Evolutionary conservation across 2,797 vertebrate species (phyloP), one percentile per base, ranked within the genome.

Genomic region (Liasis olivaceus): DNA sequence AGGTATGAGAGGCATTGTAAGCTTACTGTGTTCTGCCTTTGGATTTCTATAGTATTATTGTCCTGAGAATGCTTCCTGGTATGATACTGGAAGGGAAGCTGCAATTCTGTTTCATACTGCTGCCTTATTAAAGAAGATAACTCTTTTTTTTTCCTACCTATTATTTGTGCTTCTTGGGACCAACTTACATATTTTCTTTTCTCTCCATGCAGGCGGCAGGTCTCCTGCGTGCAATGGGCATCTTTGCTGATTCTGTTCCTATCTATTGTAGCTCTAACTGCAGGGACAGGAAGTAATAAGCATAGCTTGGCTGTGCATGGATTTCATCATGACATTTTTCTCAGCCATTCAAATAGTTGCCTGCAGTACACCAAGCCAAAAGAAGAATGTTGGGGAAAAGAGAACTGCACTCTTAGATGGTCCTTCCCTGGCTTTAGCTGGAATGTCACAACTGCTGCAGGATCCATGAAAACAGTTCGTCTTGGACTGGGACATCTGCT

Each of bases 161-260:
- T 88, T 54, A 36, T 42, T 95, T 85, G 58, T 90, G 94, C 56
- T 94, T 11, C 51, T 92, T 28, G 89, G 4, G 5, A 77, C 90
- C 92, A 66, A 90, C 90, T 88, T 63, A 51, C 87, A 11, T 69
- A 56, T 66, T n/a, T 95, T 96, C 94, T 97, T 95, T 92, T 97
- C 92, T 97, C 94, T 96, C 0, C 91, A 81, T 72, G 62, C 95
- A 99, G 99, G 98, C 98, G 98, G 95, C 98, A 97, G 81, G 97
- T 99, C 93, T 99, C 98, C 91, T 98, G 98, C 98, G 98, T 99
- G 85, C 99, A 99, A 84, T 99, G 99, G 99, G 98, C 99, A 0
- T 98, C 99, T 47, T 97, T 99, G 59, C 92, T 99, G 59, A 98
- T 99, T 96, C 98, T 99, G 22, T 99, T 99, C 97, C 97, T 99